Base-by-base conservation (phyloP, 2,113 vertebrate genomes). In the Promerops cafer region DNA sequence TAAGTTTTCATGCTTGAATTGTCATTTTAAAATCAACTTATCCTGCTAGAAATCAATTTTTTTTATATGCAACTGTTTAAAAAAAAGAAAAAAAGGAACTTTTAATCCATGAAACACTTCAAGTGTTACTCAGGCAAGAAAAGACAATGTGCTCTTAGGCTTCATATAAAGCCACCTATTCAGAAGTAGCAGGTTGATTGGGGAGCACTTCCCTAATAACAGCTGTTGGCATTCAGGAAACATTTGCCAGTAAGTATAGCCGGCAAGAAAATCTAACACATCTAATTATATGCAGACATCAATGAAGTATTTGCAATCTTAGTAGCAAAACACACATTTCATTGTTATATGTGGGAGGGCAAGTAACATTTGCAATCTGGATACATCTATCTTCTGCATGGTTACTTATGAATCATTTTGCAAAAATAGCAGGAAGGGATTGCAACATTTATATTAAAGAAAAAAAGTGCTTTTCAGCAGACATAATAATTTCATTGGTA, bases 201-300 rank as follows among this genome's bases (percentile, higher is more conserved):
- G 50, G 31, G 81, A 92, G n/a, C 47, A 61, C 68, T 91, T 92
- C 65, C 69, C 89, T 94, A 76, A 44, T 84, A 95, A 68, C 95
- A 95, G 94, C 87, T 95, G 94, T 7, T 94, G 91, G 87, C 92
- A 93, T 93, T 96, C 84, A 91, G n/a, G 82, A 96, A 95, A 83
- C 66, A 93, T 93, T 96, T 92, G 47, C 76, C 30, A 83, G 50
- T 42, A 87, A 90, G 71, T 37, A 47, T 4, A 86, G 90, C 75
- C 27, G 1, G 90, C 93, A 96, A 90, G 33, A 91, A 94, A 93
- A 96, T 66, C 54, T 93, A 90, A 87, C 90, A 93, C 19, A 2
- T 86, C 92, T 86, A 93, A 95, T 93, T 93, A 89, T 72, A 85
- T 50, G 59, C 63, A 93, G 87, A 87, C 70, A 94, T 85, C 96